A percentile compares a stretch with the other conserved stretches of the same genome.
These are phyloP conservation scores for Cheirogaleus major DNA, from an alignment of 2,797 vertebrate species.

Conservation along the genomic window DNA sequence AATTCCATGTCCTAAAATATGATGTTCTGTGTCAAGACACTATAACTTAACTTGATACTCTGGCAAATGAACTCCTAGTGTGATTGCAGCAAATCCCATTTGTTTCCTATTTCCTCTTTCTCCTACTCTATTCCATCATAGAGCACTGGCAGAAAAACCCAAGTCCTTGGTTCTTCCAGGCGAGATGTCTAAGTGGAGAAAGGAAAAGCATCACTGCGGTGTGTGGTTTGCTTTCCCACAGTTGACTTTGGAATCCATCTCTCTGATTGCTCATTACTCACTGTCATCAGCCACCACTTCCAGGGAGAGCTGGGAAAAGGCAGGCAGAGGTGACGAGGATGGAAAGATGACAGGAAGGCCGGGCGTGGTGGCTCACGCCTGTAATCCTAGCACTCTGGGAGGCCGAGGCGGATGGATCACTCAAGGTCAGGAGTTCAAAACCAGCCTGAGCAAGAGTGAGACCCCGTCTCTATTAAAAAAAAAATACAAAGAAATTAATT, in stretches of 20 bases:
- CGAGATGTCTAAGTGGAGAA: neutral
- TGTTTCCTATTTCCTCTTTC: slow-evolving; percentile 47
- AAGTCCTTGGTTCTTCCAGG: neutral
- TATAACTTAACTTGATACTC: slow-evolving; percentile 26
- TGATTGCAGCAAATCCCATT: slow-evolving; percentile 53
- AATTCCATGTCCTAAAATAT: neutral
- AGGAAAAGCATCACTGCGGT: neutral
- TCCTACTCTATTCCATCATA: neutral
- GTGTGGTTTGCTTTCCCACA: neutral
- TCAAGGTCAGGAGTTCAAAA: too few relatives aligned
- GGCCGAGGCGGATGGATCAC: too few relatives aligned
- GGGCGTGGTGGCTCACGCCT: too few relatives aligned
- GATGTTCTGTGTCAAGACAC: neutral
- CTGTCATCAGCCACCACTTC: neutral
- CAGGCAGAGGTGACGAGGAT: neutral
- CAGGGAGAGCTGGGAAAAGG: neutral
- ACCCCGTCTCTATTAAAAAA: too few relatives aligned
- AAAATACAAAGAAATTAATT: too few relatives aligned
- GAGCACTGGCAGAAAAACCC: neutral
- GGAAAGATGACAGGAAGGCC: neutral
- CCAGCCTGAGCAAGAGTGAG: too few relatives aligned
- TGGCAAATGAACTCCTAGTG: slow-evolving; percentile 6
- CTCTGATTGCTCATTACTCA: slow-evolving; percentile 20
- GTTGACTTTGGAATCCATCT: slow-evolving; percentile 1
- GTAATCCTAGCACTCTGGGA: too few relatives aligned